Conservation (phyloP, 2,888 invertebrate genomes). For the Tenthredo livida region DNA sequence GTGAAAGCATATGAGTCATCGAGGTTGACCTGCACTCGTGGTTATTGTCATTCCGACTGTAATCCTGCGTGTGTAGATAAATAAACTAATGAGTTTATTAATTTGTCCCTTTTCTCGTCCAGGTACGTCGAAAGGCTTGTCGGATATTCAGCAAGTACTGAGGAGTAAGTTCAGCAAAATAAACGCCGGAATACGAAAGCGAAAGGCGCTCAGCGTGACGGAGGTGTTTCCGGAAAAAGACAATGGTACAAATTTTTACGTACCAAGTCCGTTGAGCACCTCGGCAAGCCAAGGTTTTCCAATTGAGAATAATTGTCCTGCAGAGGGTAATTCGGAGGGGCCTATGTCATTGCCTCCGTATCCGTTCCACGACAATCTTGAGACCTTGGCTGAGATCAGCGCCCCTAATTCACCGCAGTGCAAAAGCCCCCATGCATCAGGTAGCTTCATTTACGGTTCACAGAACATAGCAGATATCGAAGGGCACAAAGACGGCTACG, state of each 20-base stretch:
- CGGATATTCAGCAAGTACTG: conserved; percentile 82
- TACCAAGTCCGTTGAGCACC: conserved; percentile 82
- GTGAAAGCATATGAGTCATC: background rate
- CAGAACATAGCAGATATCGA: conserved; percentile 61
- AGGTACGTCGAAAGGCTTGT: conserved; percentile 80
- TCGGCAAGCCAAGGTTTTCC: conserved; percentile 69
- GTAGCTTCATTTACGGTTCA: conserved; percentile 62
- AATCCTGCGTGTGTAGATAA: background rate
- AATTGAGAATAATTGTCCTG: conserved; percentile 59
- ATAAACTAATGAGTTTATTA: background rate
- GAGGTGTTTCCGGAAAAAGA: conserved; percentile 81
- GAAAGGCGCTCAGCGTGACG: conserved; percentile 85
- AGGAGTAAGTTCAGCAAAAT: conserved; percentile 85
- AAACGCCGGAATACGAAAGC: conserved; percentile 84
- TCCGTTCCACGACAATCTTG: conserved; percentile 71
- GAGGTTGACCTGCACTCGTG: background rate
- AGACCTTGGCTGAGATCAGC: conserved; percentile 78
- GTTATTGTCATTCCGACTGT: background rate
- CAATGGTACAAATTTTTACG: conserved; percentile 82
- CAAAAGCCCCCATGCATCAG: conserved; percentile 61
- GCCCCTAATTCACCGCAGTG: conserved; percentile 68
- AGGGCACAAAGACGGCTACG: conserved; percentile 64
- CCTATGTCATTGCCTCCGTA: conserved; percentile 80
- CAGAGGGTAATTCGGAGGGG: conserved; percentile 61
- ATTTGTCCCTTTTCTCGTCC: background rate